Evolutionary conservation across 2,888 invertebrate species (phyloP), one percentile per base, ranked within the genome.

Genomic region (Scrobipalpa costella): DNA sequence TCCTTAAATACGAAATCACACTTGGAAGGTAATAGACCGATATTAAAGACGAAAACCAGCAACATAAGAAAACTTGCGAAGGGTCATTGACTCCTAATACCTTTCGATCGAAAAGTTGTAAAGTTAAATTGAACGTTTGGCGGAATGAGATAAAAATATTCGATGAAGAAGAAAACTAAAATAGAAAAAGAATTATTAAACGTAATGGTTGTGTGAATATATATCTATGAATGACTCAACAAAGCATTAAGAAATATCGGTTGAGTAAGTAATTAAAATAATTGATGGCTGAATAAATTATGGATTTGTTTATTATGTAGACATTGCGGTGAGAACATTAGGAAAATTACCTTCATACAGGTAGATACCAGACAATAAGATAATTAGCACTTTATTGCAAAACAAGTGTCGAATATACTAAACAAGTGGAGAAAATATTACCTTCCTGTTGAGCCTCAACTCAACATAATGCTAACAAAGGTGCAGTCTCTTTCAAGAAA

Each of bases 41-140:
- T 9, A 44, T 44, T n/a, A 44, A 44, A 44, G 7, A 0, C 13
- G 40, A 40, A 9, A 40, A 13, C n/a, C 13, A 7, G 40, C 21
- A 52, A 13, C 8, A 52, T 52, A 52, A 52, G 21, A 21, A 52
- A 49, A 15, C 49, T 49, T 49, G 9, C 49, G 19, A 21, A 27
- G 50, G 21, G 50, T 27, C 50, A 13, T 21, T 52, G 50, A 52
- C 50, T 52, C 11, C 21, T 52, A 49, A 19, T 49, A 49, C 49
- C 19, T 49, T 49, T 21, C 49, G 50, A 52, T 52, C 50, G 50
- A n/a, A n/a, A 3, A 52, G 13, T 21, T 21, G 21, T 27, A 52
- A 52, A 52, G 50, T 52, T 52, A 21, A 52, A 52, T 52, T 19
- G 21, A 3, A 52, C n/a, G 44, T 44, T 44, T 44, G 44, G 44